These are phyloP conservation scores for Drosophila prolongata DNA, from an alignment of 2,888 invertebrate species.

Conservation along the genomic window DNA sequence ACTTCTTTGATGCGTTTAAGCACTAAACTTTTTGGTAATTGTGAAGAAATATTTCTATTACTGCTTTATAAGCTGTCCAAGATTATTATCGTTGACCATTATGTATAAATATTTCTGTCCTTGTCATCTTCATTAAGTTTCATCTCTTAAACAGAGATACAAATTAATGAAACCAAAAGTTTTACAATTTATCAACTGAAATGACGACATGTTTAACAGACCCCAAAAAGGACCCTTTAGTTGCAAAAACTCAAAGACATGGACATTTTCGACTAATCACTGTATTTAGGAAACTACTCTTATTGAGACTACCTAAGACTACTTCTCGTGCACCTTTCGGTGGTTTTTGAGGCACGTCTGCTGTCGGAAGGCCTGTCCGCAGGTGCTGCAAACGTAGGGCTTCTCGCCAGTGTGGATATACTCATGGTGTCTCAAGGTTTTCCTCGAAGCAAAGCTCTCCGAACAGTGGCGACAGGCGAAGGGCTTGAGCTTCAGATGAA, in stretches of 20 bases:
- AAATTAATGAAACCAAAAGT: too few relatives aligned
- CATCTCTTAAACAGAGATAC: too few relatives aligned
- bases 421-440: conserved; percentile 78
- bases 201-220: too few relatives aligned
- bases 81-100: too few relatives aligned
- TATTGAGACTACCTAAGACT: not conserved
- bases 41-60: too few relatives aligned
- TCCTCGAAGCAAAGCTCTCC: conserved; percentile 78
- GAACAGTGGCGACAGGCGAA: conserved; percentile 74
- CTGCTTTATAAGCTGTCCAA: too few relatives aligned
- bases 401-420: conserved; percentile 84
- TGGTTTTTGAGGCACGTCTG: conserved; percentile 81
- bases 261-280: not conserved
- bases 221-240: too few relatives aligned
- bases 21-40: too few relatives aligned
- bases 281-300: conserved; percentile 3
- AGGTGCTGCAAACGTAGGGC: conserved; percentile 81
- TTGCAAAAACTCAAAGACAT: not conserved
- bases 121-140: too few relatives aligned
- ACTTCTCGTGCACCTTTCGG: conserved; percentile 72
- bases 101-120: too few relatives aligned
- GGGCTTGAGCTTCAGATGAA: conserved; percentile 80
- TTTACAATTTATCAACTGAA: too few relatives aligned
- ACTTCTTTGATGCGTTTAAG: too few relatives aligned
- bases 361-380: conserved; percentile 80